A percentile compares a stretch with the other conserved stretches of the same genome.
These are phyloP conservation scores for Sarcophaga peregrina DNA, from an alignment of 1,140 invertebrate genomes.

Conservation along the genomic window DNA sequence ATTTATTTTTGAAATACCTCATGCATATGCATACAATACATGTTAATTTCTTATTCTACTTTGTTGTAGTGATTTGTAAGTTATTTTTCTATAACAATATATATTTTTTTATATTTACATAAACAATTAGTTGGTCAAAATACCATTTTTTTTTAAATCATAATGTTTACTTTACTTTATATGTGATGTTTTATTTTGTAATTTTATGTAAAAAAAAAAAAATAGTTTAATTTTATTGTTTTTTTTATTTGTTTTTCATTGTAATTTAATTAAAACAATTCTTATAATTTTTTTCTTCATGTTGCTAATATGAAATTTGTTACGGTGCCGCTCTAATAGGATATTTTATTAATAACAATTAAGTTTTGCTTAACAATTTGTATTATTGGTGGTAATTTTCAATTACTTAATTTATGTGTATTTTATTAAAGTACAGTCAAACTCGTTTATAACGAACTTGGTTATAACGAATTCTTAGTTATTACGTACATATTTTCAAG, in stretches of 20 bases:
- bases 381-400: too few relatives aligned
- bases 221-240: neutral
- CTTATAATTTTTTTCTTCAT: too few relatives aligned
- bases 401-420: too few relatives aligned
- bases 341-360: too few relatives aligned
- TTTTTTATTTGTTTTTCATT: neutral
- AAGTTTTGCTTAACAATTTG: too few relatives aligned
- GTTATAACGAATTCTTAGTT: too few relatives aligned
- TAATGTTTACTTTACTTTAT: constrained; percentile 2
- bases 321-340: too few relatives aligned
- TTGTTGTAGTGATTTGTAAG: neutral
- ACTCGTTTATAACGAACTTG: too few relatives aligned
- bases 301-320: too few relatives aligned
- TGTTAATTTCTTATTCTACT: neutral
- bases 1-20: constrained; percentile 31
- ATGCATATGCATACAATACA: constrained; percentile 8
- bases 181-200: constrained; percentile 27
- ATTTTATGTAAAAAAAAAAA: neutral
- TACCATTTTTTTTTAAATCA: too few relatives aligned
- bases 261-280: neutral
- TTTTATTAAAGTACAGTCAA: too few relatives aligned
- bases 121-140: neutral
- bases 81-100: neutral
- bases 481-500: too few relatives aligned
- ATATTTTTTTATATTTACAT: neutral